A percentile compares a stretch with the other conserved stretches of the same genome.
These are phyloP conservation scores for Zaprionus taronus DNA, from an alignment of 1,140 invertebrate genomes.

Conservation along the genomic window DNA sequence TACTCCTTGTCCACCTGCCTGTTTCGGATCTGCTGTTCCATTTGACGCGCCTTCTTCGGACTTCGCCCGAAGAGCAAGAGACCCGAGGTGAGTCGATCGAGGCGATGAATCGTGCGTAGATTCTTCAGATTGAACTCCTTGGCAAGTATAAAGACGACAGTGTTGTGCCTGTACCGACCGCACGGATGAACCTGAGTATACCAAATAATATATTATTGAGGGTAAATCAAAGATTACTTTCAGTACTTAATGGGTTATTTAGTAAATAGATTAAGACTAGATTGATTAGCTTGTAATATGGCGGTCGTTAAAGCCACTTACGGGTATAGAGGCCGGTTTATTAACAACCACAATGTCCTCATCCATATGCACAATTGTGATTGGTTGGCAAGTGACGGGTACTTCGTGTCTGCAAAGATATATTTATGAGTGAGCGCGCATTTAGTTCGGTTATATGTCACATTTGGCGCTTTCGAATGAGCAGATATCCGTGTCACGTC, in stretches of 20 bases:
- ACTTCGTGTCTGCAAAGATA: conserved; percentile 97
- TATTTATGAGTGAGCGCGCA: conserved; percentile 34
- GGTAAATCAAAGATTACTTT: background rate
- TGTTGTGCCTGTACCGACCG: conserved; percentile 98
- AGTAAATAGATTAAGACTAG: conserved; percentile 10
- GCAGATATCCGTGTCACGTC: conserved; percentile 22
- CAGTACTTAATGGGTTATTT: background rate
- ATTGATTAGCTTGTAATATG: conserved; percentile 83
- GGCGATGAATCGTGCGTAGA: conserved; percentile 94
- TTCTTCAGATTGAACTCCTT: conserved; percentile 98
- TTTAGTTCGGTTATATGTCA: conserved; percentile 30
- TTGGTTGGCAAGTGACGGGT: conserved; percentile 96
- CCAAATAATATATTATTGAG: background rate
- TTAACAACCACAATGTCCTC: conserved; percentile 99
- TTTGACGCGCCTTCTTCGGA: conserved; percentile 95
- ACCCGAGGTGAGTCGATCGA: conserved; percentile 97
- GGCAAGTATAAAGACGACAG: conserved; percentile 97
- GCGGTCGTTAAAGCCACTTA: conserved; percentile 93
- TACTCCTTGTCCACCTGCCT: conserved; percentile 98
- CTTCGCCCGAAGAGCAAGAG: conserved; percentile 96
- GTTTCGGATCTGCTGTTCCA: conserved; percentile 97
- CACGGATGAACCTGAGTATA: conserved; percentile 95
- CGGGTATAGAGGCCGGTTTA: conserved; percentile 99
- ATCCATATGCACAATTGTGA: conserved; percentile 98
- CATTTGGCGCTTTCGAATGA: conserved; percentile 29